These are phyloP conservation scores for Synergus japonicus DNA, from an alignment of 2,888 invertebrate species.

Conservation along the genomic window DNA sequence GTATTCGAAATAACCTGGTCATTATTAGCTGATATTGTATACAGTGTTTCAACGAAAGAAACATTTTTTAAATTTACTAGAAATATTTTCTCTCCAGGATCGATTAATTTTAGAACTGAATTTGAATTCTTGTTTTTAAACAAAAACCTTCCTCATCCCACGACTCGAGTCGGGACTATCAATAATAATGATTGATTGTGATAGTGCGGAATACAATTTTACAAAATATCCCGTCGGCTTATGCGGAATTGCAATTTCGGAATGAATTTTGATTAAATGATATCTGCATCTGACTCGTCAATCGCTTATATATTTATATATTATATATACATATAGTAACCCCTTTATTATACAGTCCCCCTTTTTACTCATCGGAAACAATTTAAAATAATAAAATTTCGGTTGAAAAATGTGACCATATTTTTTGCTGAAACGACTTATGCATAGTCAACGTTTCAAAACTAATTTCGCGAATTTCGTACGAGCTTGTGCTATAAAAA, in stretches of 20 bases:
- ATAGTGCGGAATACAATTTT: slow-evolving; percentile 10
- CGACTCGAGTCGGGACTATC: background rate
- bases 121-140: background rate
- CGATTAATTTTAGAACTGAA: background rate
- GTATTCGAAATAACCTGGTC: slow-evolving; percentile 10
- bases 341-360: background rate
- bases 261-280: slow-evolving; percentile 6
- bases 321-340: background rate
- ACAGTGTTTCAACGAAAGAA: too few relatives aligned
- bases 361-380: background rate
- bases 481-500: slow-evolving; percentile 6
- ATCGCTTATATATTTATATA: background rate
- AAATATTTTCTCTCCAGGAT: background rate
- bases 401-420: background rate
- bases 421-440: background rate
- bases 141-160: background rate
- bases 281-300: background rate
- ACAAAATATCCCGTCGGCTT: background rate
- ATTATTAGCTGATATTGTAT: slow-evolving; percentile 16
- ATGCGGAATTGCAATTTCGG: slow-evolving; percentile 7
- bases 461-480: slow-evolving; percentile 24
- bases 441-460: slow-evolving; percentile 2
- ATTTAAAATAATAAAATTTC: background rate
- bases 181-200: slow-evolving; percentile 32
- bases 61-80: background rate